phyloP scores from a whole-genome alignment of 2,888 invertebrate genomes.

The Sicus ferrugineus region DNA sequence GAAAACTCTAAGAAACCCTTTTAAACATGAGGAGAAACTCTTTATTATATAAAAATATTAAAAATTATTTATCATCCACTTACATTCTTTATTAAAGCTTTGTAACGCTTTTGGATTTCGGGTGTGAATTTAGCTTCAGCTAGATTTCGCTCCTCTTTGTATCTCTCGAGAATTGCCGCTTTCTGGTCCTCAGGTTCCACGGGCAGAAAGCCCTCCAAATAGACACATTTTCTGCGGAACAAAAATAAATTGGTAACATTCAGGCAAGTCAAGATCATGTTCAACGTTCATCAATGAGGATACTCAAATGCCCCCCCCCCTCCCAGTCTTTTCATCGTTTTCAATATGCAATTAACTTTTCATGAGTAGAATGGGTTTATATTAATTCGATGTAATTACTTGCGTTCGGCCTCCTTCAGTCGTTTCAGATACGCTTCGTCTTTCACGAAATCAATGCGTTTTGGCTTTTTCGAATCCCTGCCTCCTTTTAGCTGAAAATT shows the following conservation, averaged over 20 bases:
- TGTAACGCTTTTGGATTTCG: conserved; percentile 55
- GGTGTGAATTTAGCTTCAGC: conserved; percentile 53
- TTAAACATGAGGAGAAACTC: neutral
- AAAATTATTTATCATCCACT: conserved; percentile 40
- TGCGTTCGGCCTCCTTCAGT: conserved; percentile 54
- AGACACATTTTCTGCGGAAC: conserved; percentile 54
- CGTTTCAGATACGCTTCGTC: conserved; percentile 53
- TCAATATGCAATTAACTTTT: too few relatives aligned
- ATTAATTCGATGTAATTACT: conserved; percentile 42
- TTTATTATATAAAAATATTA: too few relatives aligned
- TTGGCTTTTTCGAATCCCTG: neutral
- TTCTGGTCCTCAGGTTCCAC: conserved; percentile 62
- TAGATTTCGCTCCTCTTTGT: conserved; percentile 43
- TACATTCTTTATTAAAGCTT: conserved; percentile 59
- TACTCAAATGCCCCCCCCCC: too few relatives aligned
- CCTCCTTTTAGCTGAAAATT: too few relatives aligned
- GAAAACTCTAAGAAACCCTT: neutral
- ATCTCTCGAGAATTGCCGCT: conserved; percentile 46
- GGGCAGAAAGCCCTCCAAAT: conserved; percentile 58
- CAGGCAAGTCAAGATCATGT: too few relatives aligned
- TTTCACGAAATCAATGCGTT: conserved; percentile 48
- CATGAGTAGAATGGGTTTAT: too few relatives aligned
- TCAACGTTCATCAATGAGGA: too few relatives aligned
- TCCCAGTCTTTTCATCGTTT: too few relatives aligned
- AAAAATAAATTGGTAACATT: too few relatives aligned